Evolutionary conservation across 2,113 vertebrate species (phyloP).

Genomic region (Scomber japonicus): DNA sequence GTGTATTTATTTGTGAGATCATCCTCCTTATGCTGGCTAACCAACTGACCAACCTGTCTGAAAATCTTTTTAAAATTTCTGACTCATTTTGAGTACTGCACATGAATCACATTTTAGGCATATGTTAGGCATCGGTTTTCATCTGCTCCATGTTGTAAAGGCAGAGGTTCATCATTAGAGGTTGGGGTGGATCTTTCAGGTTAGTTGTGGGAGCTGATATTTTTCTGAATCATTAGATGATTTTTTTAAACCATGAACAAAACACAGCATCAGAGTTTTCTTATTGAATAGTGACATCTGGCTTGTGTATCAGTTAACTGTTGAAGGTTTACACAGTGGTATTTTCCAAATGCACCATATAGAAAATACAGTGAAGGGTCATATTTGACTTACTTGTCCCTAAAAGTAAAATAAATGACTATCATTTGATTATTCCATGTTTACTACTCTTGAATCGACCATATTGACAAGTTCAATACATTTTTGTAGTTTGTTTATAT

Average conservation of each 20-base stretch:
- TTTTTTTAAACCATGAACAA: too few relatives aligned
- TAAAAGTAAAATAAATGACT: too few relatives aligned
- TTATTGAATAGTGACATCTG: neutral
- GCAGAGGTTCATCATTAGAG: neutral
- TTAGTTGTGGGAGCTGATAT: neutral
- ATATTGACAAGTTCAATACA: neutral
- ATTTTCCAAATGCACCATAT: neutral
- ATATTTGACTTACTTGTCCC: neutral
- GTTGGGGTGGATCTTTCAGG: neutral
- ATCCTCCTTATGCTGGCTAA: neutral
- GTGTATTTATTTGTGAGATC: too few relatives aligned
- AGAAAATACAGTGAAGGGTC: neutral
- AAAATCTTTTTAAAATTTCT: neutral
- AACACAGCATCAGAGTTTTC: neutral
- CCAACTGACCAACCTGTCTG: neutral
- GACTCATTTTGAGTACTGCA: neutral
- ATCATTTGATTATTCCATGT: neutral
- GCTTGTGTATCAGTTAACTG: neutral
- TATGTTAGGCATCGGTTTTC: too few relatives aligned
- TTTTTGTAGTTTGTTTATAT: neutral
- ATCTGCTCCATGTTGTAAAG: conserved; percentile 3
- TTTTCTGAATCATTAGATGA: neutral
- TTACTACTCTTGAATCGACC: neutral
- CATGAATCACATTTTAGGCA: neutral
- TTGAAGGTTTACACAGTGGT: neutral